Evolutionary conservation across 2,888 invertebrate genomes (phyloP).

Genomic region (Phragmatobia fuliginosa): DNA sequence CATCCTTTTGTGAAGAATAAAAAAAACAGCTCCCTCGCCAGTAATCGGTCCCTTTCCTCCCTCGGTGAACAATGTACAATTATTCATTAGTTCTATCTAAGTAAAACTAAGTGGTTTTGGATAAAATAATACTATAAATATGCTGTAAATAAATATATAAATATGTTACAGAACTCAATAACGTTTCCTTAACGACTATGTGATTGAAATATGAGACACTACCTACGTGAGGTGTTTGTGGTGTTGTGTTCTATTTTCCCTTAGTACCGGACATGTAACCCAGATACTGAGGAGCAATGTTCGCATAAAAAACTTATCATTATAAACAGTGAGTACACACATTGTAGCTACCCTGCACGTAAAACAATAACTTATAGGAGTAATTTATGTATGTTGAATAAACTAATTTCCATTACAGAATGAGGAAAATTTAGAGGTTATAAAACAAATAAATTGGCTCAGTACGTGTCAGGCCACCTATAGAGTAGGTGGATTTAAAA

Average conservation of each 20-base stretch:
- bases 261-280: conserved; percentile 32
- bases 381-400: neutral
- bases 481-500: no score
- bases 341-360: neutral
- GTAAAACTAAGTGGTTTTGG: no score
- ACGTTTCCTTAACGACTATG: conserved; percentile 24
- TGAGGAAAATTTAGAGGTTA: neutral
- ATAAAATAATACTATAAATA: no score
- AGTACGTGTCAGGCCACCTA: no score
- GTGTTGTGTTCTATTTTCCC: conserved; percentile 24
- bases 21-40: no score
- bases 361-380: neutral
- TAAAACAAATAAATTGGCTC: no score
- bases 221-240: conserved; percentile 25
- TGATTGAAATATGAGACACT: conserved; percentile 33
- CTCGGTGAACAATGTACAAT: no score
- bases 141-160: no score
- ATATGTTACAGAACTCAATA: neutral
- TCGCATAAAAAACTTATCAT: conserved; percentile 17
- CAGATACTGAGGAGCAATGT: conserved; percentile 33
- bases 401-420: neutral
- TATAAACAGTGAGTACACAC: neutral
- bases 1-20: no score
- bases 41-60: no score
- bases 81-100: no score